phyloP scores from a whole-genome alignment of 1,140 invertebrate genomes.

The Archegozetes longisetosus region DNA sequence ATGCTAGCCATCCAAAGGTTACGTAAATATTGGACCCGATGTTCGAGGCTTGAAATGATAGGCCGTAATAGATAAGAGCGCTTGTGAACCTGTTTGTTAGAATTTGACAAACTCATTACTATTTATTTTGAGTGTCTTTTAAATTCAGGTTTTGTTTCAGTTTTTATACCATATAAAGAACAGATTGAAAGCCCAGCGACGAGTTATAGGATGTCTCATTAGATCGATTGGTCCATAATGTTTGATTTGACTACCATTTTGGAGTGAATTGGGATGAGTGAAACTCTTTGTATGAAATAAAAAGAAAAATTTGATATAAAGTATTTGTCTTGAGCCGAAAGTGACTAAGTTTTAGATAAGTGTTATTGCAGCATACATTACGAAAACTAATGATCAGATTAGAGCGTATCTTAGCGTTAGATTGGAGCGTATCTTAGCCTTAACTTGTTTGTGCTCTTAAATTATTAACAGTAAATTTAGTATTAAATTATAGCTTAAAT shows the following conservation, averaged over 20 bases:
- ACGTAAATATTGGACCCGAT: conserved; percentile 34
- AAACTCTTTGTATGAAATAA: background rate
- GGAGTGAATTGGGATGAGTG: background rate
- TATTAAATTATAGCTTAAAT: too few relatives aligned
- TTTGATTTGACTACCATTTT: background rate
- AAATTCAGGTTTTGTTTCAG: too few relatives aligned
- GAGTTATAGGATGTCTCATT: conserved; percentile 16
- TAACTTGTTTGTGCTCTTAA: too few relatives aligned
- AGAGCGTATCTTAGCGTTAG: too few relatives aligned
- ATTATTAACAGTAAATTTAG: too few relatives aligned
- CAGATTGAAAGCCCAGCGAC: conserved; percentile 21
- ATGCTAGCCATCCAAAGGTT: conserved; percentile 49
- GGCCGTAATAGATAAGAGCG: conserved; percentile 25
- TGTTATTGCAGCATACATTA: too few relatives aligned
- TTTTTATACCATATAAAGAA: conserved; percentile 21
- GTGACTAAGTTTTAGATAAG: too few relatives aligned
- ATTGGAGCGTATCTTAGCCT: too few relatives aligned
- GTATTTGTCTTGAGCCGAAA: background rate
- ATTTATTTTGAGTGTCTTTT: too few relatives aligned
- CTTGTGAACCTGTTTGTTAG: conserved; percentile 20
- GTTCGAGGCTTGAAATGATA: conserved; percentile 24
- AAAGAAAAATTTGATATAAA: background rate
- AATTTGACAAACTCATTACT: too few relatives aligned
- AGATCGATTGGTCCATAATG: conserved; percentile 12
- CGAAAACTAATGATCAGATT: too few relatives aligned